Percentiles rank a stretch among this genome's conserved stretches.
Evolutionary conservation across 2,888 invertebrate genomes (phyloP).

Genomic region (Pyralis farinalis): DNA sequence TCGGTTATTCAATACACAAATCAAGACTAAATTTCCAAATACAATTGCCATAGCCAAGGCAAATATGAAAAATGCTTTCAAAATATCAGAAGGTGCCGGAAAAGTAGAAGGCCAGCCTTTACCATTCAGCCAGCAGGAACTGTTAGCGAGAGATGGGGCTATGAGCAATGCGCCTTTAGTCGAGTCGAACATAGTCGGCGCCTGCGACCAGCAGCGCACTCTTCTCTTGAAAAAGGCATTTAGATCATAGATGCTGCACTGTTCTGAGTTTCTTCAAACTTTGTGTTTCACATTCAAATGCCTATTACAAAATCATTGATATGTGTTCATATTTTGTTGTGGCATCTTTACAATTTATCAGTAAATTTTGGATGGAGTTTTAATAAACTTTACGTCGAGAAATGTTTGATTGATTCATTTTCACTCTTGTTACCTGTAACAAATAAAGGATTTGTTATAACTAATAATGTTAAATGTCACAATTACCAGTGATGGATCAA

Average conservation of each 20-base stretch:
- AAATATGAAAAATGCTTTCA: conserved; percentile 89
- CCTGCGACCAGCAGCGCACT: conserved; percentile 65
- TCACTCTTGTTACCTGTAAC: too few relatives aligned
- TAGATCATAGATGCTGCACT: conserved; percentile 60
- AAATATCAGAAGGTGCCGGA: conserved; percentile 85
- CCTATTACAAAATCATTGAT: neutral
- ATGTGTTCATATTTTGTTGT: neutral
- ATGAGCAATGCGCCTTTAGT: conserved; percentile 86
- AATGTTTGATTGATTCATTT: too few relatives aligned
- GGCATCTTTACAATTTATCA: too few relatives aligned
- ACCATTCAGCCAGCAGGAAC: conserved; percentile 88
- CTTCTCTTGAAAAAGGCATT: conserved; percentile 72
- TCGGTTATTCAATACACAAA: conserved; percentile 91
- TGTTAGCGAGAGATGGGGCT: conserved; percentile 90
- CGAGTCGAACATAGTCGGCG: conserved; percentile 83
- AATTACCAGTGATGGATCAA: too few relatives aligned
- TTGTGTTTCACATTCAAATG: conserved; percentile 15
- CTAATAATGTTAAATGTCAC: too few relatives aligned
- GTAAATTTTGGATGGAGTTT: too few relatives aligned
- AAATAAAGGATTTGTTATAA: too few relatives aligned
- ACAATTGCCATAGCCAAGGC: conserved; percentile 89
- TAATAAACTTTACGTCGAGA: too few relatives aligned
- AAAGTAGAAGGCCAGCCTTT: conserved; percentile 84
- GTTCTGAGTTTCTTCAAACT: conserved; percentile 65
- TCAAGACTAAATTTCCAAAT: conserved; percentile 89